Conservation (phyloP, 2,797 vertebrate genomes). For the Bradypodion pumilum region DNA sequence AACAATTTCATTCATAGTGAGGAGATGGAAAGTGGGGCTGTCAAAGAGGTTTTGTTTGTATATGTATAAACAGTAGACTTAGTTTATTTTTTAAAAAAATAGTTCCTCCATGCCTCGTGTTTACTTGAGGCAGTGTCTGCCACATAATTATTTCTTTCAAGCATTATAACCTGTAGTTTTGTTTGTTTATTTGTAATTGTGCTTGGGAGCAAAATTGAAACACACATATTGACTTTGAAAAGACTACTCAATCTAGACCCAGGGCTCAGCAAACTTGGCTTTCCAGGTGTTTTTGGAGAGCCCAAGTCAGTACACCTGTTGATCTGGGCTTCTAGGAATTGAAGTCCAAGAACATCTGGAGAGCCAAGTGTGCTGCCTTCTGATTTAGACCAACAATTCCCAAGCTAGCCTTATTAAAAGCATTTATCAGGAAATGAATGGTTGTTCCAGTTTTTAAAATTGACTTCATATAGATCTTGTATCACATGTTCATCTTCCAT, state of each 20-base stretch:
- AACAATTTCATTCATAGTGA: slow-evolving; percentile 2
- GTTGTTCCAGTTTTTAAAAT: not conserved
- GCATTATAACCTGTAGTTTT: not conserved
- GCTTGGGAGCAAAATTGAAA: not conserved
- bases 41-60: not conserved
- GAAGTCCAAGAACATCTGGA: too few species aligned
- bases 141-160: not conserved
- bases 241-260: too few species aligned
- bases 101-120: not conserved
- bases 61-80: not conserved
- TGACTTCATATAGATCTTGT: not conserved
- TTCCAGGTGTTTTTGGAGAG: too few species aligned
- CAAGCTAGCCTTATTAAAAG: not conserved
- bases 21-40: not conserved
- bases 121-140: not conserved
- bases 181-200: not conserved
- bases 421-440: not conserved
- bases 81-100: not conserved
- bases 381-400: not conserved
- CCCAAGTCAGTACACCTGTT: too few species aligned
- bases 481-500: not conserved
- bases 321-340: too few species aligned
- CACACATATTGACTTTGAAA: not conserved
- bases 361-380: too few species aligned
- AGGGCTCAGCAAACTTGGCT: too few species aligned